These are phyloP conservation scores for Caranx melampygus DNA, from an alignment of 2,113 vertebrate species.

Conservation along the genomic window DNA sequence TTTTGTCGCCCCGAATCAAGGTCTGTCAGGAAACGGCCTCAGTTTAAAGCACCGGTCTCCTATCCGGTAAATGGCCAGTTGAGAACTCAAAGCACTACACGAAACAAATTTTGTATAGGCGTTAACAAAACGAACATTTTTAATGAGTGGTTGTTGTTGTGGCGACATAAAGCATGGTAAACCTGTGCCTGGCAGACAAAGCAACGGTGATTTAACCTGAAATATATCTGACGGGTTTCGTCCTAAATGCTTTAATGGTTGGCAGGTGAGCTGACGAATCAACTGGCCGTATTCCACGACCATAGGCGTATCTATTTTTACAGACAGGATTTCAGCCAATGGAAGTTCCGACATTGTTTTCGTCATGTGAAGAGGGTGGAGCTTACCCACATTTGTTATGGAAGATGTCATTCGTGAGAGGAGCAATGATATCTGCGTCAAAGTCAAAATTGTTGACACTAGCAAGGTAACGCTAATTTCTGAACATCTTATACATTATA, in stretches of 20 bases:
- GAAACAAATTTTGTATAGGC: accelerated
- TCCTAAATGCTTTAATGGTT: accelerated
- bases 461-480: constrained; percentile 61
- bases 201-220: accelerated
- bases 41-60: background rate
- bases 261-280: constrained; percentile 39
- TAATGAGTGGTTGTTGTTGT: accelerated
- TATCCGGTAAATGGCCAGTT: background rate
- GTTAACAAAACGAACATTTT: background rate
- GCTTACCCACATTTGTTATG: constrained; percentile 51
- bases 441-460: constrained; percentile 66
- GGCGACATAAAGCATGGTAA: accelerated
- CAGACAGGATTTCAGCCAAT: constrained; percentile 59
- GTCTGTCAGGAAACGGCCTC: constrained; percentile 29
- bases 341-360: accelerated
- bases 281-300: background rate
- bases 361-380: background rate
- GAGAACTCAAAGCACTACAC: background rate
- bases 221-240: accelerated
- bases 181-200: background rate
- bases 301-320: background rate
- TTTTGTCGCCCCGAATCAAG: background rate
- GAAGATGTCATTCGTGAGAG: constrained; percentile 74
- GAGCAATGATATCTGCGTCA: constrained; percentile 62
- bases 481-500: accelerated